Evolutionary conservation across 2,113 vertebrate species (phyloP), one percentile per base, ranked within the genome.

Genomic region (Eublepharis macularius): DNA sequence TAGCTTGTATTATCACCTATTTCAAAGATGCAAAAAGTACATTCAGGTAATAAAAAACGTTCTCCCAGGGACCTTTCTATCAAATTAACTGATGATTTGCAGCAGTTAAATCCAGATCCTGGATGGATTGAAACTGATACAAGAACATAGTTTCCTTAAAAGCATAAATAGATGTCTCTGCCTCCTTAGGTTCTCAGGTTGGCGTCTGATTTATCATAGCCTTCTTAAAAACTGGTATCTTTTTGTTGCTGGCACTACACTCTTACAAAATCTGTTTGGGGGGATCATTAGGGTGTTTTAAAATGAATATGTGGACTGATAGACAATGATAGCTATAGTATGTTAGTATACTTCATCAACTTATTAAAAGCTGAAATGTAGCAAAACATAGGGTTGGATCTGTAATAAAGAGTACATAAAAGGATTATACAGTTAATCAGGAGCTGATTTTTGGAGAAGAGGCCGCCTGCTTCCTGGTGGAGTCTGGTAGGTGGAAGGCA

Each of bases 11-110:
- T 57, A 84, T 49, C 79, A 84, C 1, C 2, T 1, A 0, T 86
- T 89, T 90, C 77, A 81, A 24, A 34, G 41, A 54, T 39, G 24
- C 39, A 79, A 82, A 65, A 88, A 82, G 63, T 90, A 92, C 84
- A 92, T 84, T 74, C 47, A 76, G 82, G 19, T 89, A 0, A 36
- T 74, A 78, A 21, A 41, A 86, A 29, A 19, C 29, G 81, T 49
- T 43, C n/a, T n/a, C n/a, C 36, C 0, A 26, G 34, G 90, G 68
- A 39, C 1, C 9, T 84, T 0, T 81, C 74, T 72, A 51, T 36
- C 4, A 47, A 51, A 51, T 51, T 13, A 75, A 69, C 4, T 85
- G 1, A 80, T 75, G 73, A 76, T 29, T 1, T 77, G 49, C 83
- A 87, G 81, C 16, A 82, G 13, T 82, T 79, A 60, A 79, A 63